Conservation (phyloP, 1,140 invertebrate species). For the Chrysomallon squamiferum region DNA sequence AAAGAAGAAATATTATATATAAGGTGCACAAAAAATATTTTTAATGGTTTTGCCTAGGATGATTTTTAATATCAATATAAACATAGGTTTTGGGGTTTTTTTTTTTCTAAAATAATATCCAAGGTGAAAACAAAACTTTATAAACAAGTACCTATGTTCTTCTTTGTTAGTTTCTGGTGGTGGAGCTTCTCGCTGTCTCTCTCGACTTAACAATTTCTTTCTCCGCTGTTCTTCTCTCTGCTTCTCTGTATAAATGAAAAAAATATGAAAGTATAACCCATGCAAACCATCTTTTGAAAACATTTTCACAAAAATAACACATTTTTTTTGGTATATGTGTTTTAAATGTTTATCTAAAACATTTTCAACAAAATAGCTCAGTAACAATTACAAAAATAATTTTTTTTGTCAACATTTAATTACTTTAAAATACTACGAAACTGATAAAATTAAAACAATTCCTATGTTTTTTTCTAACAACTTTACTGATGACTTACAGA, state of each 20-base stretch:
- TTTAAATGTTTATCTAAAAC: background rate
- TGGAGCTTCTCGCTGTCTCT: slow-evolving; percentile 6
- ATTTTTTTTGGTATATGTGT: background rate
- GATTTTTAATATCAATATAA: too few species aligned
- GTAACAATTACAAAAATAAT: background rate
- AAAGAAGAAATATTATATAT: too few species aligned
- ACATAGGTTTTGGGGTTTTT: too few species aligned
- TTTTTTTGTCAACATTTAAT: background rate
- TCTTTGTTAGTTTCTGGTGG: background rate
- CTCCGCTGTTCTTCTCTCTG: slow-evolving; percentile 43
- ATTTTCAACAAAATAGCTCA: background rate
- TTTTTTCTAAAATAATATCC: too few species aligned
- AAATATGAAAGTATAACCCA: background rate
- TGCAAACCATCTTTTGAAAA: background rate
- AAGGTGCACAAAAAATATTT: too few species aligned
- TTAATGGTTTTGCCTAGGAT: too few species aligned
- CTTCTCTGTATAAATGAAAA: slow-evolving; percentile 20
- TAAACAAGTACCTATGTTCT: too few species aligned
- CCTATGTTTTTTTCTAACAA: too few species aligned
- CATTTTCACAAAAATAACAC: background rate
- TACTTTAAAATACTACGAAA: background rate
- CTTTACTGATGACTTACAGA: too few species aligned
- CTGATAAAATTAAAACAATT: too few species aligned
- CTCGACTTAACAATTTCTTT: slow-evolving; percentile 29
- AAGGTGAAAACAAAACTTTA: too few species aligned